phyloP scores from a whole-genome alignment of 2,113 vertebrate genomes.

The Porphyrio hochstetteri region DNA sequence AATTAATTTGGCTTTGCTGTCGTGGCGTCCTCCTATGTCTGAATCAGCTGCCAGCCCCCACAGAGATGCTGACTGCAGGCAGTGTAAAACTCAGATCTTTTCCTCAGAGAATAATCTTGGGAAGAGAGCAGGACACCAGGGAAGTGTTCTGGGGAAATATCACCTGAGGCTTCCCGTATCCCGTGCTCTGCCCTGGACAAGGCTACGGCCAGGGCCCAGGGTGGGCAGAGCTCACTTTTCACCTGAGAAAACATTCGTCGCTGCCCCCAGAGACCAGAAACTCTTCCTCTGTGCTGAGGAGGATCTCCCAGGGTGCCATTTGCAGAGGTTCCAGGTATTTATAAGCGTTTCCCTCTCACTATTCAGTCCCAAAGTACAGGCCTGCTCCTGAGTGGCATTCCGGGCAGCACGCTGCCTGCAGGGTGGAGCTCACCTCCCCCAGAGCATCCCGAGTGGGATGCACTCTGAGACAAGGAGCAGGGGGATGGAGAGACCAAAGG shows the following conservation, averaged over 20 bases:
- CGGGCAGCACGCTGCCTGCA: not conserved
- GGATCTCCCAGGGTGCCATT: not conserved
- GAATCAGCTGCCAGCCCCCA: not conserved
- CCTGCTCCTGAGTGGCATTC: not conserved
- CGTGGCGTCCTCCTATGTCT: not conserved
- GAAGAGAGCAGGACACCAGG: not conserved
- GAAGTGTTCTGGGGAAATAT: not conserved
- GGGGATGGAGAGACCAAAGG: not conserved
- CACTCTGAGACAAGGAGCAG: not conserved
- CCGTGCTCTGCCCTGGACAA: not conserved
- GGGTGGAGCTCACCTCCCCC: not conserved
- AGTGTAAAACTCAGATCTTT: not conserved
- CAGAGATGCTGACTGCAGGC: not conserved
- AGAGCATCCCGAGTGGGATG: fast-evolving
- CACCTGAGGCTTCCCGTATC: not conserved
- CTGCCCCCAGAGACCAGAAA: not conserved
- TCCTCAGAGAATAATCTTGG: not conserved
- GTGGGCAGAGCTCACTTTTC: not conserved
- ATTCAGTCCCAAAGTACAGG: not conserved
- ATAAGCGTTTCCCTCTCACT: not conserved
- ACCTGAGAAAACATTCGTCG: not conserved
- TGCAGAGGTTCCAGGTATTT: not conserved
- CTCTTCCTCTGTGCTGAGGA: not conserved
- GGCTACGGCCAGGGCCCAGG: not conserved
- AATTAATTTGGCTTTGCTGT: not conserved